phyloP scores from a whole-genome alignment of 2,888 invertebrate species.

The Sussaba pulchella region DNA sequence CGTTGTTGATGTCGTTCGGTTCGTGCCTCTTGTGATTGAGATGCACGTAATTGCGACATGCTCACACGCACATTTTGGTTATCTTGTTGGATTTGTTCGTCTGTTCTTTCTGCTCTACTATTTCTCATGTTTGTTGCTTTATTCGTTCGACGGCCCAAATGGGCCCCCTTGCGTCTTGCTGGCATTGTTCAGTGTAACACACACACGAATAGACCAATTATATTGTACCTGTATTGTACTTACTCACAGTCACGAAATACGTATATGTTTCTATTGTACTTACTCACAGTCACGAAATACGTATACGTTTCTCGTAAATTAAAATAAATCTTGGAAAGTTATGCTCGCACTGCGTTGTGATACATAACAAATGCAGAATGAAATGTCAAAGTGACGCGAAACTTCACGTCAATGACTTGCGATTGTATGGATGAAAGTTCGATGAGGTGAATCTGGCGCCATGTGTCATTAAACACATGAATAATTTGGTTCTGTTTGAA shows the following conservation, averaged over 20 bases:
- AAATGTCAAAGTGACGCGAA: background rate
- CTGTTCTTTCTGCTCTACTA: conserved; percentile 31
- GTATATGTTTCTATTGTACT: too few relatives aligned
- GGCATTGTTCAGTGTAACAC: conserved; percentile 40
- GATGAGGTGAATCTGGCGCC: too few relatives aligned
- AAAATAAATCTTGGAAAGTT: too few relatives aligned
- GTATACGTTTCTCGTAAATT: too few relatives aligned
- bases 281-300: too few relatives aligned
- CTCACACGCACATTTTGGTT: conserved; percentile 40
- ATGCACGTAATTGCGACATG: conserved; percentile 32
- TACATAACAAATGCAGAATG: background rate
- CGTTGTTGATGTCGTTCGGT: conserved; percentile 19
- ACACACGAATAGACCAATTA: too few relatives aligned
- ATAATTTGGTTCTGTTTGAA: too few relatives aligned
- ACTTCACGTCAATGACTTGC: too few relatives aligned
- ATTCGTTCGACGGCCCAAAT: conserved; percentile 32
- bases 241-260: too few relatives aligned
- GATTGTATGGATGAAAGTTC: too few relatives aligned
- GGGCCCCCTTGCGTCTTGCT: conserved; percentile 29
- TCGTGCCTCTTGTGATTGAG: conserved; percentile 23
- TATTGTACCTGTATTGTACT: too few relatives aligned
- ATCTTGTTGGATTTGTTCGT: conserved; percentile 5
- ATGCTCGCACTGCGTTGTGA: background rate
- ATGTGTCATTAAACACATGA: too few relatives aligned
- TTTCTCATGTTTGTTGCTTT: conserved; percentile 26